These are phyloP conservation scores for Sisyra nigra DNA, from an alignment of 2,888 invertebrate species.

Conservation along the genomic window DNA sequence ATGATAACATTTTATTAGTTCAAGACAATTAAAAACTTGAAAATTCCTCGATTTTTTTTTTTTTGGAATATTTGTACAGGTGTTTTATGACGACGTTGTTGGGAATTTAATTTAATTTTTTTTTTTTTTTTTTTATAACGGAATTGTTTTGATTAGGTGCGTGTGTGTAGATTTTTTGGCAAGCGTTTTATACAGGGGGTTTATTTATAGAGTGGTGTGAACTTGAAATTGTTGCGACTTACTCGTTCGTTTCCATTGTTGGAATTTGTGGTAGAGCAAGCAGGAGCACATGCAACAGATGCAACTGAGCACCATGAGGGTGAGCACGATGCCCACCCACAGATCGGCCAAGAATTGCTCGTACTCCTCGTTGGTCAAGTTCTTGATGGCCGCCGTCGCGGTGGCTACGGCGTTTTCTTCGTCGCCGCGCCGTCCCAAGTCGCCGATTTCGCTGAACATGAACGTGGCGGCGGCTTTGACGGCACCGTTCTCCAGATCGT, in stretches of 20 bases:
- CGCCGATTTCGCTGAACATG: too few species aligned
- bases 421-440: too few species aligned
- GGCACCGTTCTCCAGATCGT: too few species aligned
- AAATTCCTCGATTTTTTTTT: too few species aligned
- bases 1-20: too few species aligned
- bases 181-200: background rate
- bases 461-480: too few species aligned
- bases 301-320: constrained; percentile 40
- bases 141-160: background rate
- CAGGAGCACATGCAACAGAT: constrained; percentile 46
- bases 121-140: too few species aligned
- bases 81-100: too few species aligned
- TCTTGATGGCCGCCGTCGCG: background rate
- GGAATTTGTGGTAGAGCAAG: constrained; percentile 44
- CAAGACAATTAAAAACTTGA: too few species aligned
- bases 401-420: too few species aligned
- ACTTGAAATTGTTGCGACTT: constrained; percentile 20
- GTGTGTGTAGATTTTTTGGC: background rate
- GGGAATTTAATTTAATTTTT: too few species aligned
- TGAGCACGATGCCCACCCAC: constrained; percentile 43
- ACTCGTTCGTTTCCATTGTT: constrained; percentile 45
- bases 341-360: constrained; percentile 41
- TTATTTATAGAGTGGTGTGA: background rate
- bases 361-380: constrained; percentile 28
- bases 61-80: too few species aligned